Evolutionary conservation across 1,140 invertebrate species (phyloP).

Genomic region (Dreissena rostriformis): DNA sequence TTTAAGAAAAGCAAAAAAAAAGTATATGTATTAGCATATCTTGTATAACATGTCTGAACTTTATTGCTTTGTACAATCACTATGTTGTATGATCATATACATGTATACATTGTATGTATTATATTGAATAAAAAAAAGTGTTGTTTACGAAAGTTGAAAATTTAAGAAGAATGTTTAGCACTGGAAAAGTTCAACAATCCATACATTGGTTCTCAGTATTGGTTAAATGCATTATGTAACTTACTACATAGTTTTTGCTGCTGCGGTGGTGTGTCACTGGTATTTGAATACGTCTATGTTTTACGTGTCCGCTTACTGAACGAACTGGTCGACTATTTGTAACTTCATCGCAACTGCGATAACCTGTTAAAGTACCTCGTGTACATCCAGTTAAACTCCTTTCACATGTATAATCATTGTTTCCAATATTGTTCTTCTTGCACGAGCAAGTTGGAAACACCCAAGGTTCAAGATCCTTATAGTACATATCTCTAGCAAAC

Average conservation of each 20-base stretch:
- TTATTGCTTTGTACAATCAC: no score
- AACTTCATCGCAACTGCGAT: conserved; percentile 26
- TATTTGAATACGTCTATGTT: background rate
- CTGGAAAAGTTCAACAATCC: background rate
- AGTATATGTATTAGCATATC: no score
- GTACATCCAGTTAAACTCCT: conserved; percentile 10
- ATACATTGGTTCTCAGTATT: background rate
- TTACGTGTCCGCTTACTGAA: background rate
- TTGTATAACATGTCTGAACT: no score
- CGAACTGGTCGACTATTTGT: conserved; percentile 8
- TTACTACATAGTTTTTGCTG: background rate
- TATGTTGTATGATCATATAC: no score
- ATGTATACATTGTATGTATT: no score
- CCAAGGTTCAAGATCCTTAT: conserved; percentile 9
- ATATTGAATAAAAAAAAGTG: no score
- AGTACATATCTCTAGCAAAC: conserved; percentile 9
- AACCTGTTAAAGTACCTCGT: conserved; percentile 10
- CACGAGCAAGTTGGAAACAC: conserved; percentile 18
- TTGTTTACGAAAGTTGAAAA: no score
- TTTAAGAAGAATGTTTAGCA: background rate
- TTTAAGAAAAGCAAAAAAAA: no score
- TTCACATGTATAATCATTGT: background rate
- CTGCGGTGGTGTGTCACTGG: background rate
- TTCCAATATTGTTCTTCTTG: background rate
- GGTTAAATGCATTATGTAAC: background rate